A percentile compares a stretch with the other conserved stretches of the same genome.
phyloP scores from a whole-genome alignment of 2,113 vertebrate genomes.

The Diglossa brunneiventris region DNA sequence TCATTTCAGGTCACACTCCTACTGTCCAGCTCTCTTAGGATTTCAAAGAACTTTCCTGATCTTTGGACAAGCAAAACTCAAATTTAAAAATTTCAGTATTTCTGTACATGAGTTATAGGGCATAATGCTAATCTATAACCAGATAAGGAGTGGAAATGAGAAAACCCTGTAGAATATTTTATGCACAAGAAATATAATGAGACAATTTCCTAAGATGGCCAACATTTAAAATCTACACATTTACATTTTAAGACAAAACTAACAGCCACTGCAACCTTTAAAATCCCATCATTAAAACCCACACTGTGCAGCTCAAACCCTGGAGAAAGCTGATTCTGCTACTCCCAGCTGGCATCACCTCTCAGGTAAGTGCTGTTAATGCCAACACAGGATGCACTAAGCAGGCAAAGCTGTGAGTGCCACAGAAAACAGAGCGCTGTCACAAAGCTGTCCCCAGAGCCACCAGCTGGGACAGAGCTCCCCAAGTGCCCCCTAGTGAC shows the following conservation, averaged over 20 bases:
- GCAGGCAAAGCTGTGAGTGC: background rate
- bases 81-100: background rate
- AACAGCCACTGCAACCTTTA: background rate
- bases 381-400: background rate
- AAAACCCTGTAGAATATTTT: background rate
- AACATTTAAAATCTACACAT: background rate
- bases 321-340: background rate
- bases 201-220: background rate
- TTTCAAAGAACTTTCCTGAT: background rate
- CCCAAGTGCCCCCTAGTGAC: slow-evolving; percentile 39
- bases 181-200: background rate
- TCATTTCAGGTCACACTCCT: background rate
- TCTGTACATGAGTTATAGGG: background rate
- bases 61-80: background rate
- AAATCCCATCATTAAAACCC: background rate
- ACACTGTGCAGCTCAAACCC: background rate
- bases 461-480: background rate
- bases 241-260: background rate
- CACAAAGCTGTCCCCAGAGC: background rate
- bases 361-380: background rate
- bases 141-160: background rate
- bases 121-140: background rate
- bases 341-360: background rate
- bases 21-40: background rate
- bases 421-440: background rate